Conservation (phyloP, 1,140 invertebrate species). For the Propsilocerus akamusi region DNA sequence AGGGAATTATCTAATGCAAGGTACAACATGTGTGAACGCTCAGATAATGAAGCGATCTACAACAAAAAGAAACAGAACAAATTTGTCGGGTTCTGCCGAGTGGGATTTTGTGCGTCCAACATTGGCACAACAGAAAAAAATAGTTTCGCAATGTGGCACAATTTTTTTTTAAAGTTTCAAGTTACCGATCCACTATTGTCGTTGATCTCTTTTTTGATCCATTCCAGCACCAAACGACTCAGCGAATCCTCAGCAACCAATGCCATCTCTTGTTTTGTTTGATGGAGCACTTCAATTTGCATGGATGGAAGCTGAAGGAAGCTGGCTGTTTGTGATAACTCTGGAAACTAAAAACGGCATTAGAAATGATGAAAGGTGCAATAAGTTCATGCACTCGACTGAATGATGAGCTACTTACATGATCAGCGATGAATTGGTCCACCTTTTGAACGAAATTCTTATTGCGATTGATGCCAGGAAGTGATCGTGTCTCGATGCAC, state of each 20-base stretch:
- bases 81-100: constrained; percentile 2
- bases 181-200: constrained; percentile 12
- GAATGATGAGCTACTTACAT: constrained; percentile 30
- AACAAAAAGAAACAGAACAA: not conserved
- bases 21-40: constrained; percentile 58
- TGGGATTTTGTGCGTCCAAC: constrained; percentile 10
- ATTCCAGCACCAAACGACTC: constrained; percentile 45
- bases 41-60: constrained; percentile 16
- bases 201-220: constrained; percentile 36
- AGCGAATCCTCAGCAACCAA: constrained; percentile 35
- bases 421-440: constrained; percentile 49
- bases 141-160: not conserved
- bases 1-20: constrained; percentile 53
- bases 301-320: constrained; percentile 36
- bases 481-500: constrained; percentile 47
- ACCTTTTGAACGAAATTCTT: constrained; percentile 38
- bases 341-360: constrained; percentile 27
- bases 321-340: constrained; percentile 32
- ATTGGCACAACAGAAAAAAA: no score
- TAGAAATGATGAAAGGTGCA: not conserved
- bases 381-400: not conserved
- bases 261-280: constrained; percentile 39
- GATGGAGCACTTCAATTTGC: constrained; percentile 43
- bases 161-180: not conserved
- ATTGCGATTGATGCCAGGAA: constrained; percentile 44